A percentile compares a stretch with the other conserved stretches of the same genome.
These are phyloP conservation scores for Linhomoeus sp. DNA, from an alignment of 2,888 invertebrate genomes.

Conservation along the genomic window DNA sequence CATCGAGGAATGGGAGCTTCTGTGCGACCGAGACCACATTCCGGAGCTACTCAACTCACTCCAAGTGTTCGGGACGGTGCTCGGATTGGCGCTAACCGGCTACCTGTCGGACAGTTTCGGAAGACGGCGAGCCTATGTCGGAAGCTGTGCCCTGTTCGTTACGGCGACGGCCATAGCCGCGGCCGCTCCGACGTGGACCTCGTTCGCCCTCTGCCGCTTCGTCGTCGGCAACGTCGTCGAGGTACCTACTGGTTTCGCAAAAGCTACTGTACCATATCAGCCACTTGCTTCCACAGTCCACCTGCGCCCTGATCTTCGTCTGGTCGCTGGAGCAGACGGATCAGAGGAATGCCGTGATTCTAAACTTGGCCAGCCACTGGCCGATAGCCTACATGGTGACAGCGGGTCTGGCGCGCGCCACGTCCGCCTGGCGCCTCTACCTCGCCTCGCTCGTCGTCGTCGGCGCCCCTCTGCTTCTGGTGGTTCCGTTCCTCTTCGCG, in stretches of 20 bases:
- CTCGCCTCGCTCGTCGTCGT: not conserved
- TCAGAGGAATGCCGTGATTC: not conserved
- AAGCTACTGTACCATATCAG: too few relatives aligned
- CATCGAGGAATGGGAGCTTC: slow-evolving; percentile 4
- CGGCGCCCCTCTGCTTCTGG: not conserved
- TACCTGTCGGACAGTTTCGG: slow-evolving; percentile 1
- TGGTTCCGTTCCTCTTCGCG: not conserved
- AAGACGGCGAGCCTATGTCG: not conserved
- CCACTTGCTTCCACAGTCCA: not conserved
- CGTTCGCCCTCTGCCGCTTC: too few relatives aligned
- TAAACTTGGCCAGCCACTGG: slow-evolving; percentile 3
- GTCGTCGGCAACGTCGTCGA: too few relatives aligned
- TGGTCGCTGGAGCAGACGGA: slow-evolving; percentile 5
- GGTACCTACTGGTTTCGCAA: too few relatives aligned
- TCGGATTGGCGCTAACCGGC: not conserved
- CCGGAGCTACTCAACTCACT: slow-evolving; percentile 2
- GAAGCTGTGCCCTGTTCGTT: not conserved
- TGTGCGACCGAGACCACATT: slow-evolving; percentile 1
- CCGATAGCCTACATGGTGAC: slow-evolving; percentile 3
- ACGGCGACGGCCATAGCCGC: not conserved
- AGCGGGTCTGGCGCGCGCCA: not conserved
- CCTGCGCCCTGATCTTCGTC: not conserved
- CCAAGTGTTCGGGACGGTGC: not conserved
- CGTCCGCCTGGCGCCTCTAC: slow-evolving; percentile 1
- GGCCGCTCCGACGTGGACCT: not conserved